Evolutionary conservation across 1,140 invertebrate species (phyloP).

Genomic region (Pseudachorutes palmiensis): DNA sequence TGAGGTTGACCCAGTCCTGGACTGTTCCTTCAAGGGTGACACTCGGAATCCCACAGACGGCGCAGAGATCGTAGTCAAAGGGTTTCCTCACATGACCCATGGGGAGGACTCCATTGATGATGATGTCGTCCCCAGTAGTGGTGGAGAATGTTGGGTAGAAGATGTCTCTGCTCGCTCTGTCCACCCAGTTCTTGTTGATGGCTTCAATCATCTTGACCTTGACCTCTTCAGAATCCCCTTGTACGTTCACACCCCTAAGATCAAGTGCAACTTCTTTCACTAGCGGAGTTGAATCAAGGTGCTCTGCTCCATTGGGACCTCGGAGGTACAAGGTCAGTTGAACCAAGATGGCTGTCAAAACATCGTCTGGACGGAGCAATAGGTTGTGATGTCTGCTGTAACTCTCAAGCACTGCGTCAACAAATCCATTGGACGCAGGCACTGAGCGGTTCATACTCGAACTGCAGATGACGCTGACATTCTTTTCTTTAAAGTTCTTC

Average conservation of each 20-base stretch:
- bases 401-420: background rate
- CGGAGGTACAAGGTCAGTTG: background rate
- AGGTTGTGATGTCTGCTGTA: background rate
- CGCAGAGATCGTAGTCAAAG: constrained; percentile 12
- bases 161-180: background rate
- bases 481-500: background rate
- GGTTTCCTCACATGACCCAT: constrained; percentile 15
- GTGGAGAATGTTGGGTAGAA: constrained; percentile 6
- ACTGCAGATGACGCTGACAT: background rate
- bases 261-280: constrained; percentile 11
- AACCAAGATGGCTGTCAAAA: background rate
- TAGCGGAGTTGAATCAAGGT: background rate
- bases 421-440: background rate
- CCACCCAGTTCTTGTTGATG: background rate
- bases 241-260: background rate
- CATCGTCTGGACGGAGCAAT: background rate
- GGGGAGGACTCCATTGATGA: constrained; percentile 14
- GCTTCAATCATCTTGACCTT: background rate
- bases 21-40: constrained; percentile 16
- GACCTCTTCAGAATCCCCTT: background rate
- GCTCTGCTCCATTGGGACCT: background rate
- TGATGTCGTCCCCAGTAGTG: constrained; percentile 3
- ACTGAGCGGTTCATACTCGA: background rate
- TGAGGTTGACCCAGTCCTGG: constrained; percentile 19
- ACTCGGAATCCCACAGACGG: constrained; percentile 19